Evolutionary conservation across 2,888 invertebrate species (phyloP).

Genomic region (Serripes groenlandicus): DNA sequence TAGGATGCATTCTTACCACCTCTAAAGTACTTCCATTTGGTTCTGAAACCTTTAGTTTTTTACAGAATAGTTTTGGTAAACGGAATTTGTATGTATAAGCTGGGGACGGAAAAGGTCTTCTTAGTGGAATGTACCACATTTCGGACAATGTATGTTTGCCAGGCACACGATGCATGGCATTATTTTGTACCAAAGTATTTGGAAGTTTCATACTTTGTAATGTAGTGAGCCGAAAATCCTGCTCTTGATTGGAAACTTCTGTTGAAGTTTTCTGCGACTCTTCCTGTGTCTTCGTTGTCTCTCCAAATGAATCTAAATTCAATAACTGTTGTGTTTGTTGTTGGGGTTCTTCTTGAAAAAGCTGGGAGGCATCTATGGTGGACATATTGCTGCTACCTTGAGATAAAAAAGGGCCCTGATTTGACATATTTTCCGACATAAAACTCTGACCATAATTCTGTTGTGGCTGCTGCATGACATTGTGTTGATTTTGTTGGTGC

Average conservation of each 20-base stretch:
- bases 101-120: conserved; percentile 45
- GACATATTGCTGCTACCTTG: conserved; percentile 16
- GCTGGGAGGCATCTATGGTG: conserved; percentile 40
- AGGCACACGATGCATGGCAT: not conserved
- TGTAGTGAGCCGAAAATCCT: conserved; percentile 44
- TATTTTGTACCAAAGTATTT: conserved; percentile 46
- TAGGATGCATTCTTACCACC: conserved; percentile 82
- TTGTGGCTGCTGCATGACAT: conserved; percentile 12
- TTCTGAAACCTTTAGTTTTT: conserved; percentile 73
- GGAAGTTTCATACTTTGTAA: conserved; percentile 42
- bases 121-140: conserved; percentile 37
- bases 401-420: conserved; percentile 16
- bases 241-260: conserved; percentile 4
- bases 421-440: conserved; percentile 7
- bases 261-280: not conserved
- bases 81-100: conserved; percentile 80
- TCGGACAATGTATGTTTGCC: conserved; percentile 32
- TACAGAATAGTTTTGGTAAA: conserved; percentile 79
- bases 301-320: conserved; percentile 1
- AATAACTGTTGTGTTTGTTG: not conserved
- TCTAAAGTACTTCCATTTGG: not conserved
- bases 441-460: not conserved
- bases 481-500: conserved; percentile 20
- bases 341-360: conserved; percentile 26
- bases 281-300: not conserved